Evolutionary conservation across 1,140 invertebrate species (phyloP).

Genomic region (Formica selysi): DNA sequence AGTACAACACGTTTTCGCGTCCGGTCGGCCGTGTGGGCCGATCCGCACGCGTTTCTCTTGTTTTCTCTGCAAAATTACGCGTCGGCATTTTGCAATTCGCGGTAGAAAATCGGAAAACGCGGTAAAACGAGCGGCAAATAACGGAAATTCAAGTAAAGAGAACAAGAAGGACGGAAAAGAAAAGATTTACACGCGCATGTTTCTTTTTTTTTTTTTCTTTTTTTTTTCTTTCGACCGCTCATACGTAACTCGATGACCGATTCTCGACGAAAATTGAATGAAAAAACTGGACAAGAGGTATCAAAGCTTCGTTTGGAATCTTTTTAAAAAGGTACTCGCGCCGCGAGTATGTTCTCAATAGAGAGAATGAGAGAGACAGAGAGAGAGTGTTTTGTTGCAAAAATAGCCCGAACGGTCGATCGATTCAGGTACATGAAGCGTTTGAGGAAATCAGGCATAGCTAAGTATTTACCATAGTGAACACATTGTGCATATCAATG

Average conservation of each 20-base stretch:
- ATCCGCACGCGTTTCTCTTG: constrained; percentile 7
- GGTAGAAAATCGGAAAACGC: constrained; percentile 25
- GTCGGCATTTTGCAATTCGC: constrained; percentile 31
- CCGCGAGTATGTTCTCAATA: constrained; percentile 76
- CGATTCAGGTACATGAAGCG: constrained; percentile 86
- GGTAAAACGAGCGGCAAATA: constrained; percentile 25
- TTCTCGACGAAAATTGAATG: constrained; percentile 52
- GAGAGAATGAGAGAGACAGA: constrained; percentile 79
- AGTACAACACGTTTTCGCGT: constrained; percentile 66
- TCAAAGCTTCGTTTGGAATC: constrained; percentile 69
- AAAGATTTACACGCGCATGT: constrained; percentile 14
- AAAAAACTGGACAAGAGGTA: constrained; percentile 71
- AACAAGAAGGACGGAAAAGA: constrained; percentile 62
- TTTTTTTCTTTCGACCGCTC: constrained; percentile 40
- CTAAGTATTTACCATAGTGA: constrained; percentile 87
- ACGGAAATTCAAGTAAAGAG: constrained; percentile 53
- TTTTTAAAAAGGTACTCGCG: constrained; percentile 73
- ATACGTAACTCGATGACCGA: constrained; percentile 41
- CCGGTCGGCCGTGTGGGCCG: constrained; percentile 32
- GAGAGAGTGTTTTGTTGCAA: constrained; percentile 83
- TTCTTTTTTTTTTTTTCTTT: constrained; percentile 6
- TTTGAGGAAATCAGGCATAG: constrained; percentile 87
- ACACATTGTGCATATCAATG: constrained; percentile 87
- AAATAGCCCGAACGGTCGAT: constrained; percentile 86
- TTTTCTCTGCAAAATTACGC: constrained; percentile 10